Percentiles rank a stretch among this genome's conserved stretches.
phyloP scores from a whole-genome alignment of 2,113 vertebrate genomes.

The Micromys minutus region DNA sequence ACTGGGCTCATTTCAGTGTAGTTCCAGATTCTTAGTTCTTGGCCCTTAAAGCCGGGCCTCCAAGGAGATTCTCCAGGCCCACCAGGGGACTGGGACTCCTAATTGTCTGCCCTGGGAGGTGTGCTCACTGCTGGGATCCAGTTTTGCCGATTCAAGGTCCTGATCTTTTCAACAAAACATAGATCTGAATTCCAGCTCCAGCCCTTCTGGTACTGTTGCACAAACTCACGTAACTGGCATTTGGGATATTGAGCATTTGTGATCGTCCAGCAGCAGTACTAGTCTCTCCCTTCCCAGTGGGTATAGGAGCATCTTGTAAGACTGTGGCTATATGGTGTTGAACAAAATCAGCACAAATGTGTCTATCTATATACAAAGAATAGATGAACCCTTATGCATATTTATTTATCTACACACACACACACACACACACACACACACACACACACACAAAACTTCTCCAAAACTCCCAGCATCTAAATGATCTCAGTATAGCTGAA shows the following conservation, averaged over 20 bases:
- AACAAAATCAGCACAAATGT: background rate
- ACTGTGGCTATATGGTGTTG: background rate
- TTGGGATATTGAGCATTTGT: background rate
- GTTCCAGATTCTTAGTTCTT: background rate
- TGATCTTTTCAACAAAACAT: conserved; percentile 33
- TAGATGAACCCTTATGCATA: background rate
- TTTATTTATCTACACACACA: no score
- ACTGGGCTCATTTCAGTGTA: background rate
- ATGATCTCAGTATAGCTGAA: background rate
- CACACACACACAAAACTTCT: background rate
- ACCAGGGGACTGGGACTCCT: background rate
- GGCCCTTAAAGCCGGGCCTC: background rate
- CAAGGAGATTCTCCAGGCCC: background rate
- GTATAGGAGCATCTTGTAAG: background rate
- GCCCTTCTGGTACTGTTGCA: background rate
- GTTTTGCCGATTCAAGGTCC: background rate
- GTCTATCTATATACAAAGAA: background rate
- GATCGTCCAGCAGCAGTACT: background rate
- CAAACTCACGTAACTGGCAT: background rate
- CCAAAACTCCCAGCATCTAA: background rate
- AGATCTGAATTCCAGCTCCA: background rate
- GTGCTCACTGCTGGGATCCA: background rate
- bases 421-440: background rate
- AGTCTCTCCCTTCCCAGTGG: background rate
- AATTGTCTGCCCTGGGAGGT: background rate